Conservation (phyloP, 1,140 invertebrate genomes). For the Paraescarpia echinospica region DNA sequence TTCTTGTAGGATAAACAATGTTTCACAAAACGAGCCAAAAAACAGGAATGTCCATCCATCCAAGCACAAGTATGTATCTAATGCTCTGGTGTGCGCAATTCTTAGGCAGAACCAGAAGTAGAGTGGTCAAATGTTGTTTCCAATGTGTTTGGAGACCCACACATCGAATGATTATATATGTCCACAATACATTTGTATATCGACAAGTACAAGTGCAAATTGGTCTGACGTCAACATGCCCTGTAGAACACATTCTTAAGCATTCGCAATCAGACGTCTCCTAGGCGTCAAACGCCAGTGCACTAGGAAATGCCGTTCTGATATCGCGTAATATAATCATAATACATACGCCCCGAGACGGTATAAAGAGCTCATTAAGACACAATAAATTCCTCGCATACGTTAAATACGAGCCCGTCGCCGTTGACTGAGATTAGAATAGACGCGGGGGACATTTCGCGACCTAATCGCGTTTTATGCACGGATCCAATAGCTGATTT, state of each 20-base stretch:
- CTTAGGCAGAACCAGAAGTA: neutral
- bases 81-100: no score
- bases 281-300: neutral
- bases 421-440: neutral
- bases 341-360: neutral
- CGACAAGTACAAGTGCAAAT: neutral
- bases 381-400: conserved; percentile 1
- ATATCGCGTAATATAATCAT: neutral
- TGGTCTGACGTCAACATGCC: neutral
- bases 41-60: no score
- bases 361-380: neutral
- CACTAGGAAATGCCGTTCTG: neutral
- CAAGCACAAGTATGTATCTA: no score
- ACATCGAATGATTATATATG: neutral
- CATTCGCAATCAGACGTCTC: neutral
- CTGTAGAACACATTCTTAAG: neutral
- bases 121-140: neutral
- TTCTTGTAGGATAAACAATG: no score
- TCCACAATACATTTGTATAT: neutral
- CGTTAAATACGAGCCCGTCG: neutral
- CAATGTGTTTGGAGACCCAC: neutral
- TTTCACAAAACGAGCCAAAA: no score
- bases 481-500: neutral
- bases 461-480: neutral
- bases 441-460: neutral